Evolutionary conservation across 2,797 vertebrate species (phyloP).

Genomic region (Morelia viridis): DNA sequence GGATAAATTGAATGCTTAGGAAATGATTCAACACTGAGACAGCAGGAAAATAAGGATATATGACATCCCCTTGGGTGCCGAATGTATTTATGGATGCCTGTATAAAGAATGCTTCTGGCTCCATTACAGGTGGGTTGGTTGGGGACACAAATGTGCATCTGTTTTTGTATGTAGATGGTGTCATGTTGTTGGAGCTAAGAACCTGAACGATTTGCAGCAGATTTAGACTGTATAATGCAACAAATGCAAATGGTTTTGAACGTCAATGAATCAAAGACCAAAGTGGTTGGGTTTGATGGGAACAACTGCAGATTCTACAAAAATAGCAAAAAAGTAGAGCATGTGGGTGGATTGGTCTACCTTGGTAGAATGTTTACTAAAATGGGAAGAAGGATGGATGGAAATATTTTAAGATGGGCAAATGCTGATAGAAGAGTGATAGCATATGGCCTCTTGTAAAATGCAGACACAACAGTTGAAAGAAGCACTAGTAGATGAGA

Average conservation of each 20-base stretch:
- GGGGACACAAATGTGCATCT: not conserved
- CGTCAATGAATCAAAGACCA: no score
- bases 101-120: not conserved
- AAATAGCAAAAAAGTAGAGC: no score
- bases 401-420: no score
- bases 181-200: not conserved
- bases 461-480: no score
- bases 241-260: not conserved
- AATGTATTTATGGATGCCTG: not conserved
- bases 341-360: no score
- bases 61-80: not conserved
- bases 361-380: no score
- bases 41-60: not conserved
- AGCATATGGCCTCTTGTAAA: no score
- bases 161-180: not conserved
- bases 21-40: not conserved
- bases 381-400: no score
- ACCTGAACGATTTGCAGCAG: not conserved
- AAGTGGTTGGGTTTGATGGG: no score
- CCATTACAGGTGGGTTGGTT: not conserved
- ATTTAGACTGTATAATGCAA: not conserved
- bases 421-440: no score
- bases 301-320: no score
- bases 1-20: not conserved
- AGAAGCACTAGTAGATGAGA: no score